Evolutionary conservation across 2,888 invertebrate species (phyloP), one percentile per base, ranked within the genome.

Genomic region (Drosophila pseudotalamancana): DNA sequence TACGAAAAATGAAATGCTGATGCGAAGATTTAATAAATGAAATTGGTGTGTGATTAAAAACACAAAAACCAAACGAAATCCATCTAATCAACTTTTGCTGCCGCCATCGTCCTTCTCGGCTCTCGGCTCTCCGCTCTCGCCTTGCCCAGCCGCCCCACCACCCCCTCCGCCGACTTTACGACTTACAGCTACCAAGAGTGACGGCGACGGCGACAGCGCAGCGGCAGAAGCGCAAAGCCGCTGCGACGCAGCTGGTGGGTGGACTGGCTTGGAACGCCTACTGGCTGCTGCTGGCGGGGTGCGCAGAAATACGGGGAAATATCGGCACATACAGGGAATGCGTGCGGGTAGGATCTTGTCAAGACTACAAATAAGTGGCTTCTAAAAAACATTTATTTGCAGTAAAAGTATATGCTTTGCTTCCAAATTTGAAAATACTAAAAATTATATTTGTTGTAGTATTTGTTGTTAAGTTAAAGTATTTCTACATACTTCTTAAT

Each of bases 31-130:
- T 90, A 89, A 89, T 89, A 89, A 89, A 90, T 89, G 90, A 90
- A 90, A 91, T 90, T 90, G 90, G 90, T 90, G 90, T 91, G 91
- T 90, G 90, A 90, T 90, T 90, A 91, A 91, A 91, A 90, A 90
- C 90, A 91, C 90, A 91, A 91, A 90, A 90, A 89, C 90, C 89
- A 89, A 89, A 89, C 89, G 90, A 90, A 90, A 89, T 91, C 90
- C 90, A 90, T 90, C 90, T 91, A 91, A 91, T 90, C 90, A 90
- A 89, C 87, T 90, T 89, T 89, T 87, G 80, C 82, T 84, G 77
- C 83, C 73, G 49, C 72, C 66, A 45, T 51, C 64, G 51, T 62
- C 48, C 49, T 49, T n/a, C 40, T 51, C 21, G 6, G 39, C 8
- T 32, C 14, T 29, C 12, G 23, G 40, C 19, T 4, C 23, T 6